Evolutionary conservation across 2,888 invertebrate species (phyloP), one percentile per base, ranked within the genome.

Genomic region (Ornithoptera alexandrae): DNA sequence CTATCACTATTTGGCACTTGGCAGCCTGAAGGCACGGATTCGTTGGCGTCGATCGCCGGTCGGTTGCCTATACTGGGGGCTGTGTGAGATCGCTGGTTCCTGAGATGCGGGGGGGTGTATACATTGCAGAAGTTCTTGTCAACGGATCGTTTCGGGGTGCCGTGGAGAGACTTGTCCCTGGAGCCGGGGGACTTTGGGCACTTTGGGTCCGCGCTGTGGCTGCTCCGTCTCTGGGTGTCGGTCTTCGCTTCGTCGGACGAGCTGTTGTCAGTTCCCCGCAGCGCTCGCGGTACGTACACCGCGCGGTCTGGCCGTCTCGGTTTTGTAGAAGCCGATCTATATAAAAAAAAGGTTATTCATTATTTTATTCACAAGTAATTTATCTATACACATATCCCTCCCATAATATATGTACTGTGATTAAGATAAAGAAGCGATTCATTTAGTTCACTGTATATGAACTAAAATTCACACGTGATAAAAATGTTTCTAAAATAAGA

Each of bases 241-340:
- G 74, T 61, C 67, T 73, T 72, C 66, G 76, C 74, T 42, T 65
- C 65, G 64, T 79, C 78, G 8, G 78, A 79, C 2, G 75, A 62
- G 63, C 71, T 62, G 66, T 70, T 76, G 62, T 88, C 85, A n/a
- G 87, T 81, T 39, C 83, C 78, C 71, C 95, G 93, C 72, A 95
- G 92, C 72, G 95, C 95, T 80, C 95, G 93, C 72, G 97, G 97
- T 72, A 97, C 95, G 91, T 97, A 97, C 65, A 96, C 95, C 24
- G 96, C 96, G 58, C 95, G 94, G 85, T 97, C 97, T 63, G 97
- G 97, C 75, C 96, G 94, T 70, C 95, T 94, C 61, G 91, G 90
- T 76, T 85, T 91, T 62, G 87, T 79, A 67, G 91, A 84, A 67
- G 86, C 87, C 74, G 89, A 84, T 81, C 76, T 77, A 72, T 68